Evolutionary conservation across 2,113 vertebrate genomes (phyloP).

Genomic region (Henicopernis longicauda): DNA sequence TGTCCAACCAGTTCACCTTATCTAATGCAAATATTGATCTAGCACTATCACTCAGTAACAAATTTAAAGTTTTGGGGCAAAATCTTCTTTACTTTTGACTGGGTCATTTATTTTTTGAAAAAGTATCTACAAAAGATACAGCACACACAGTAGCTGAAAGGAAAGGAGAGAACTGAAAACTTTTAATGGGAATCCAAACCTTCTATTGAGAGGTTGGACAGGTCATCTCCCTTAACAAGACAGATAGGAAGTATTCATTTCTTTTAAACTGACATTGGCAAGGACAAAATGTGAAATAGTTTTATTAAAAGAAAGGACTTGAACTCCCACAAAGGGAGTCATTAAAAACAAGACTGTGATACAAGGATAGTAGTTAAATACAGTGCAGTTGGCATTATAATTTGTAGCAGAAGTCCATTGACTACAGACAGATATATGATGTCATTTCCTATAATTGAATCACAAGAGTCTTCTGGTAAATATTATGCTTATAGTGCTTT

Average conservation of each 20-base stretch:
- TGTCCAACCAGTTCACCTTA: background rate
- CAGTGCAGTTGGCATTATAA: background rate
- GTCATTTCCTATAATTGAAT: background rate
- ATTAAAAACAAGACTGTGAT: conserved; percentile 38
- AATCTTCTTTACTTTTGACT: conserved; percentile 22
- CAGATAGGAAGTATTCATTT: conserved; percentile 52
- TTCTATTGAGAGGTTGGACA: conserved; percentile 48
- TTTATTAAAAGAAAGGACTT: conserved; percentile 43
- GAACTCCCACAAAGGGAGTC: conserved; percentile 17
- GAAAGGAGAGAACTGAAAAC: conserved; percentile 46
- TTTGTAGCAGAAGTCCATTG: background rate
- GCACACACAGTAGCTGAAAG: conserved; percentile 21
- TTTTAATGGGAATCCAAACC: conserved; percentile 65
- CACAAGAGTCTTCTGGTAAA: background rate
- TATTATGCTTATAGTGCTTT: background rate
- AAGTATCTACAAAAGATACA: conserved; percentile 47
- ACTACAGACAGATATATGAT: background rate
- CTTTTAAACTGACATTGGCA: conserved; percentile 55
- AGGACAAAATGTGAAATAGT: conserved; percentile 60
- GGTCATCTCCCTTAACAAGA: conserved; percentile 55
- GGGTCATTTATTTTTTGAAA: conserved; percentile 33
- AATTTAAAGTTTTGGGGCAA: conserved; percentile 35
- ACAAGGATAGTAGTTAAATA: background rate
- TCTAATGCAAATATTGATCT: conserved; percentile 49
- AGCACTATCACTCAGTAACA: background rate